Evolutionary conservation across 2,113 vertebrate genomes (phyloP), one percentile per base, ranked within the genome.

Genomic region (Microtus richardsoni): DNA sequence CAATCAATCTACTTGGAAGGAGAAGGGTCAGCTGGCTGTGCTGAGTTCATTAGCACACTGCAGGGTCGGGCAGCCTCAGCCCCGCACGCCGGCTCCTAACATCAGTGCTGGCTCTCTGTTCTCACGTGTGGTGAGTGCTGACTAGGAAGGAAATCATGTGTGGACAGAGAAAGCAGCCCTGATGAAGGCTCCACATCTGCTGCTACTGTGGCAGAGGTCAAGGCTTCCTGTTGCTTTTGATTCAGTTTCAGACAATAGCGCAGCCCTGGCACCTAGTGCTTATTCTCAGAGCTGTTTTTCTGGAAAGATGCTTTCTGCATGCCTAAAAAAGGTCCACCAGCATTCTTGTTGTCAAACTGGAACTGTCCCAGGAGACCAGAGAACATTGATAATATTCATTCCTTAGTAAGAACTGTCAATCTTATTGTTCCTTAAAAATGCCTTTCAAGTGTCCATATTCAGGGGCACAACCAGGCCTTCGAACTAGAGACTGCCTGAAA

Each of bases 61-160:
- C 1, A 24, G 33, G 79, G 26, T 14, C 7, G 16, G 17, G 44
- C 0, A 3, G 60, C 33, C 44, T 54, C 33, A 2, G 4, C 10
- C 1, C 2, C 14, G n/a, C 7, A 4, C 0, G 68, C 7, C 75
- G 73, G 2, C 26, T 75, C 64, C 80, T n/a, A 33, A n/a, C 7
- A 10, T 16, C 39, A 12, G 70, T 2, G 4, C 33, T 5, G 36
- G 41, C 3, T 36, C 30, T 91, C 10, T 41, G 24, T 2, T 6
- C 64, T 68, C 4, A 8, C 11, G 33, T 1, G 0, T 0, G 9
- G 47, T 36, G 49, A 33, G 26, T 13, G 28, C 24, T 10, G 30
- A 78, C 47, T 6, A 39, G 0, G 58, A 73, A 68, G 44, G 52
- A 79, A 85, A 60, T 44, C 71, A 13, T 1, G 10, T 26, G 1